Base-by-base conservation (phyloP, 2,888 invertebrate species). In the Syrphus vitripennis region DNA sequence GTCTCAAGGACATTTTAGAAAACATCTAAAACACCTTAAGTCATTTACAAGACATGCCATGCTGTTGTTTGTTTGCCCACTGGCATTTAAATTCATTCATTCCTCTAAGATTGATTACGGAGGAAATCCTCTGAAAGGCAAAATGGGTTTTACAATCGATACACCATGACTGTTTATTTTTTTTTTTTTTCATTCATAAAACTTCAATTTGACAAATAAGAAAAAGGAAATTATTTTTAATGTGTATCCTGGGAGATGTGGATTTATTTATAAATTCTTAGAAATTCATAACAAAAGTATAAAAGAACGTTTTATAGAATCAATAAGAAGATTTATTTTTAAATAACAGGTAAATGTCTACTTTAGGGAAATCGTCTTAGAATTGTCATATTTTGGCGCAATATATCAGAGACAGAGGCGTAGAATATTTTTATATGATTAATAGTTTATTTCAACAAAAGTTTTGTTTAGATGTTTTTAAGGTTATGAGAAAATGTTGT, bases 191-290 rank as follows among this genome's bases (percentile, higher is more conserved):
- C 83, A 80, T 84, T 84, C 80, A 80, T 71, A 57, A 61, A 71
- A 61, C 34, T 19, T 14, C 59, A 70, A 71, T 84, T 84, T 76
- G 80, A 75, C 75, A 59, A 40, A 14, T n/a, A 40, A n/a, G n/a
- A n/a, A 21, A 55, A 80, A 10, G 70, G 63, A 70, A n/a, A 59
- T 67, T 48, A 16, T 55, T 14, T 10, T 29, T 21, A 31, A 71
- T 71, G n/a, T 10, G 55, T 77, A 61, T 70, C 84, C 81, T 70
- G 76, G 76, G 84, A 72, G 71, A 67, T 72, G 50, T 57, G 37
- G 21, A 21, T 24, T 72, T 65, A 72, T 72, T 84, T 40, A 69
- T 77, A n/a, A 50, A 77, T 86, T 81, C 81, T 24, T 26, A 53
- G 77, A 82, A 86, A 37, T 12, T 65, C 9, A 3, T 29, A 50